phyloP scores from a whole-genome alignment of 2,113 vertebrate species.

The Tragelaphus strepsiceros region DNA sequence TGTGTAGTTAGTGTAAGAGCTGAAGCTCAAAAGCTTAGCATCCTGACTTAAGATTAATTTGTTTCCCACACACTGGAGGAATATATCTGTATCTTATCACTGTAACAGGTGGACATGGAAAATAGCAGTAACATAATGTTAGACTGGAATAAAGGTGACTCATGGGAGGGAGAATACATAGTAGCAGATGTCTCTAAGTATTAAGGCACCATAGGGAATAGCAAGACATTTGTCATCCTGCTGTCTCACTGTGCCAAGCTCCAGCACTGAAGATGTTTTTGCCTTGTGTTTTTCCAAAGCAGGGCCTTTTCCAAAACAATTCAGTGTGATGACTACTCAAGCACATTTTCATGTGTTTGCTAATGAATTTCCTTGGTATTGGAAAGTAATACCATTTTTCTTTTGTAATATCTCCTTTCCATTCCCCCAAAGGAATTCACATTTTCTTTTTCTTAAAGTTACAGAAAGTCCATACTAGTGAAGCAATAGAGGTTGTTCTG shows the following conservation, averaged over 20 bases:
- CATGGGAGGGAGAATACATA: neutral
- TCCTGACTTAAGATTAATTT: neutral
- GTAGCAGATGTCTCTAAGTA: constrained; percentile 41
- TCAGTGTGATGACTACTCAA: neutral
- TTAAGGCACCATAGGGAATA: constrained; percentile 15
- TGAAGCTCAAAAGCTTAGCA: neutral
- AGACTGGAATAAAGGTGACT: constrained; percentile 8
- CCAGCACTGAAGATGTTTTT: neutral
- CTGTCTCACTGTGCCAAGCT: constrained; percentile 18
- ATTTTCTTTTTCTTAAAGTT: neutral
- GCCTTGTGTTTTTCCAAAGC: constrained; percentile 46
- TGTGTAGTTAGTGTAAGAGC: neutral
- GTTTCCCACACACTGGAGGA: neutral
- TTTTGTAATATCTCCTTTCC: neutral
- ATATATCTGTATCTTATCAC: neutral
- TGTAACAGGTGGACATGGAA: neutral
- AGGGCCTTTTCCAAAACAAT: constrained; percentile 35
- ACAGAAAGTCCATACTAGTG: neutral
- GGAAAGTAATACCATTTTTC: constrained; percentile 27
- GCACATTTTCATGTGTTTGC: constrained; percentile 38
- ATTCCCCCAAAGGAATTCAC: neutral
- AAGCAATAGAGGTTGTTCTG: neutral
- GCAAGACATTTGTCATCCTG: constrained; percentile 42
- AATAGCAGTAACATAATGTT: neutral
- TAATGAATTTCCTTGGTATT: constrained; percentile 30